Conservation (phyloP, 2,797 vertebrate species). For the Pipistrellus pygmaeus region DNA sequence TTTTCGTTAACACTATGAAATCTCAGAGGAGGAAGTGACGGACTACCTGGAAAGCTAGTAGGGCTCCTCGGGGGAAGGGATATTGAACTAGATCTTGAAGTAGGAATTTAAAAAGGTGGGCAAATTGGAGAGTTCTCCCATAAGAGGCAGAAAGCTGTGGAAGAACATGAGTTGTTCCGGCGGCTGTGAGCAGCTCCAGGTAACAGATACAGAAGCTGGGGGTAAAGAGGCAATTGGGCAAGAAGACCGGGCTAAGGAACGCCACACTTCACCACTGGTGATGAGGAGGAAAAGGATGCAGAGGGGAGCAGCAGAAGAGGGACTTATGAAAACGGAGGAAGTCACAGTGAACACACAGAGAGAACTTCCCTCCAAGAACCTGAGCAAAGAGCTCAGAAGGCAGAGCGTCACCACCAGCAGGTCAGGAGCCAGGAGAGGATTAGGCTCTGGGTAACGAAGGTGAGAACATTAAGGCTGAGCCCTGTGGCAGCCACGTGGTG, state of each 20-base stretch:
- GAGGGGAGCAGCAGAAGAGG: neutral
- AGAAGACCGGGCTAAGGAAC: neutral
- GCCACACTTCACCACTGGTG: rapidly evolving
- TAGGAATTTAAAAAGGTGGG: neutral
- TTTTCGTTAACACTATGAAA: neutral
- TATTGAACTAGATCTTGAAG: neutral
- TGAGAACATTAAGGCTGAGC: neutral
- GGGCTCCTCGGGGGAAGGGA: neutral
- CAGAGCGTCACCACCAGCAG: neutral
- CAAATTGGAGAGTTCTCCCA: neutral
- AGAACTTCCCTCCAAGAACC: neutral
- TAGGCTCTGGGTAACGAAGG: neutral
- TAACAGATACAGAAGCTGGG: neutral
- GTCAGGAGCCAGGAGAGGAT: neutral
- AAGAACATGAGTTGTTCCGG: neutral
- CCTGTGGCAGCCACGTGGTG: neutral
- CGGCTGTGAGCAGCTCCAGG: neutral
- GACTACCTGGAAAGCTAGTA: neutral
- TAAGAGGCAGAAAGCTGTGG: neutral
- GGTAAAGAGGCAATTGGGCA: neutral
- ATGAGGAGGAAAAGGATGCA: neutral
- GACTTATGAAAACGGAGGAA: neutral
- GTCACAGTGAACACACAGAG: neutral
- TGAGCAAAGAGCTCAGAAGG: neutral
- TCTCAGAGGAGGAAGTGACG: neutral